Evolutionary conservation across 2,113 vertebrate genomes (phyloP).

Genomic region (Riparia riparia): DNA sequence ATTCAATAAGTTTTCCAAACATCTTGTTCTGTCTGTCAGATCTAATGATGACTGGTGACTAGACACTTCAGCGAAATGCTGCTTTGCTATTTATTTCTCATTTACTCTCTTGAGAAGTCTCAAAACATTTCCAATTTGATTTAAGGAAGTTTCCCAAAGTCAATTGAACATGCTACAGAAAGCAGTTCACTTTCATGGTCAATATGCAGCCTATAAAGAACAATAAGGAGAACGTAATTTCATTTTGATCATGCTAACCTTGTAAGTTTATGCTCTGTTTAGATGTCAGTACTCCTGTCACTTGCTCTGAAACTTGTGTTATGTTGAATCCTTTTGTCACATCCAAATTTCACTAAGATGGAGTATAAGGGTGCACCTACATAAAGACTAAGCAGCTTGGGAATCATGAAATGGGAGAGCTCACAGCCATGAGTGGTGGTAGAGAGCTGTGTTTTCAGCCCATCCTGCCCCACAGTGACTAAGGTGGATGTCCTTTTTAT

Average conservation of each 20-base stretch:
- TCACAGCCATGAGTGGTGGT: rapidly evolving
- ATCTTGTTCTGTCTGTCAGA: constrained; percentile 75
- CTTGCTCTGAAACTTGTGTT: not conserved
- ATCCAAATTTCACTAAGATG: not conserved
- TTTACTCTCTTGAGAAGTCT: constrained; percentile 66
- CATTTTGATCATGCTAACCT: constrained; percentile 57
- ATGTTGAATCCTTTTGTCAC: constrained; percentile 12
- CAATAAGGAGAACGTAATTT: constrained; percentile 73
- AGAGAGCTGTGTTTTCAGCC: not conserved
- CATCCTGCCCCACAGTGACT: not conserved
- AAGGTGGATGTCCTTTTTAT: not conserved
- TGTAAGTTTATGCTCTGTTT: constrained; percentile 50
- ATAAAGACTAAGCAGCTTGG: not conserved
- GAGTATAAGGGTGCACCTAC: not conserved
- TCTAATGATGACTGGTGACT: constrained; percentile 73
- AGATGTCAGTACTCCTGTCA: constrained; percentile 44
- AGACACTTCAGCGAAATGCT: constrained; percentile 55
- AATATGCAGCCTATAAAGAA: constrained; percentile 67
- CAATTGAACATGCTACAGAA: constrained; percentile 66
- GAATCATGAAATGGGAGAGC: not conserved
- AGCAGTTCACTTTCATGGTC: constrained; percentile 71
- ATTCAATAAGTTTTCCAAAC: constrained; percentile 71
- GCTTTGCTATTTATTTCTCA: constrained; percentile 73
- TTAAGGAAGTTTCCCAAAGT: constrained; percentile 66
- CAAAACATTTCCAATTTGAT: constrained; percentile 73